A percentile compares a stretch with the other conserved stretches of the same genome.
These are phyloP conservation scores for pig (Sus scrofa) DNA, from an alignment of 2,113 vertebrate genomes.

Conservation along the genomic window T2T-Sscrofa CM000821.6:18046001-18046500, in stretches of 20 bases:
- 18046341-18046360: background rate
- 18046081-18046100: background rate
- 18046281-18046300: too few relatives aligned
- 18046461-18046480: background rate
- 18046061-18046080: background rate
- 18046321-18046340: background rate
- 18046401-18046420: background rate
- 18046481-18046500: background rate
- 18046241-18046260: too few relatives aligned
- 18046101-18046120: background rate
- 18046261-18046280: too few relatives aligned
- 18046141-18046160: too few relatives aligned
- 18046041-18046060: too few relatives aligned
- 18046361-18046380: background rate
- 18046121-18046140: too few relatives aligned
- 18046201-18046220: too few relatives aligned
- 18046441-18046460: background rate
- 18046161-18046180: too few relatives aligned
- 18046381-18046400: background rate
- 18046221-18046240: too few relatives aligned
- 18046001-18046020: too few relatives aligned
- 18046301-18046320: background rate
- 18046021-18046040: too few relatives aligned
- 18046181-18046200: too few relatives aligned
- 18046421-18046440: background rate